Evolutionary conservation across 2,888 invertebrate species (phyloP).

Genomic region (Polyploca ridens): DNA sequence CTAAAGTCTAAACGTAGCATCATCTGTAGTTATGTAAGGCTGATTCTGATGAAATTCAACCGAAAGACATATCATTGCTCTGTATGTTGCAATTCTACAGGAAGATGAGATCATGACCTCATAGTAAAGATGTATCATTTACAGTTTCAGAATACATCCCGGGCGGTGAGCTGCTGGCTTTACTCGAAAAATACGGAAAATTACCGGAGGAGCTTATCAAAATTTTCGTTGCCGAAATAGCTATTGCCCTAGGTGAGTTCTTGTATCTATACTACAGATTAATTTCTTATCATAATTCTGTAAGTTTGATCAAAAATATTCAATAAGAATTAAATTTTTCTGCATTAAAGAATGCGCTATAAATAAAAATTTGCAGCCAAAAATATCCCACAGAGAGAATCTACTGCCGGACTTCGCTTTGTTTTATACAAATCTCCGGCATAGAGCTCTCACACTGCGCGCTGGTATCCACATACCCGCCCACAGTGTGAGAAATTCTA

Average conservation of each 20-base stretch:
- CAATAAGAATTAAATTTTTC: too few species aligned
- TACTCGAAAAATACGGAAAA: slow-evolving; percentile 89
- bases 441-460: too few species aligned
- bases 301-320: too few species aligned
- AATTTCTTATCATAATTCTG: too few species aligned
- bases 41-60: neutral
- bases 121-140: slow-evolving; percentile 12
- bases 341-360: too few species aligned
- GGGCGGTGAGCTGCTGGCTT: slow-evolving; percentile 91
- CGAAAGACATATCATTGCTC: neutral
- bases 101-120: neutral
- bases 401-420: too few species aligned
- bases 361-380: too few species aligned
- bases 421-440: too few species aligned
- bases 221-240: slow-evolving; percentile 94
- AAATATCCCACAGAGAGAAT: too few species aligned
- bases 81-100: neutral
- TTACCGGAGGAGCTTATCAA: slow-evolving; percentile 92
- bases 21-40: neutral
- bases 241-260: slow-evolving; percentile 92
- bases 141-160: slow-evolving; percentile 93
- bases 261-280: too few species aligned
- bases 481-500: too few species aligned
- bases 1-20: neutral
- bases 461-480: too few species aligned